These are phyloP conservation scores for Heloderma charlesbogerti DNA, from an alignment of 2,113 vertebrate genomes.

Conservation along the genomic window DNA sequence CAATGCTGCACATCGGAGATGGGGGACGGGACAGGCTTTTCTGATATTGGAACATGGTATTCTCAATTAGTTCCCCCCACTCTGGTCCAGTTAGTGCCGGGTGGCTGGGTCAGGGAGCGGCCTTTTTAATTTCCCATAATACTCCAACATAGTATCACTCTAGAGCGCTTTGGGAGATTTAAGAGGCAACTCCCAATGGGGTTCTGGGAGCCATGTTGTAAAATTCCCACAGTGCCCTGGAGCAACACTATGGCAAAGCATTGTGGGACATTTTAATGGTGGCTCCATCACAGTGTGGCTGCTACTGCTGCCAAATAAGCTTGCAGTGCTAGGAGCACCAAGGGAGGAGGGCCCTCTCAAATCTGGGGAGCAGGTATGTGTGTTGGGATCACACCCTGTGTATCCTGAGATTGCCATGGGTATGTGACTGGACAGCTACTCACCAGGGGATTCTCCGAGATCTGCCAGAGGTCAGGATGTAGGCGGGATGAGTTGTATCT, in stretches of 20 bases:
- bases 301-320: not conserved
- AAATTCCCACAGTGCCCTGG: not conserved
- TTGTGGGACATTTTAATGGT: not conserved
- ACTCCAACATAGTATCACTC: too few relatives aligned
- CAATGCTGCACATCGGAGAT: not conserved
- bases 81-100: not conserved
- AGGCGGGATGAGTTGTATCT: constrained; percentile 79
- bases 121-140: not conserved
- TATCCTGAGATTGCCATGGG: too few relatives aligned
- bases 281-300: too few relatives aligned
- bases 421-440: not conserved
- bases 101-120: too few relatives aligned
- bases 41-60: too few relatives aligned
- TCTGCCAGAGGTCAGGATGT: constrained; percentile 85
- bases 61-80: too few relatives aligned
- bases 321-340: not conserved
- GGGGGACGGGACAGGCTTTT: not conserved
- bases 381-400: not conserved
- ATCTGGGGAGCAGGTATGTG: not conserved
- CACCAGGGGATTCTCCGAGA: constrained; percentile 82
- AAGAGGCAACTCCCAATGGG: not conserved
- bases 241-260: not conserved
- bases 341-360: not conserved
- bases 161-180: not conserved
- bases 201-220: not conserved